Evolutionary conservation across 1,140 invertebrate genomes (phyloP).

Genomic region (Neodiprion virginianus): DNA sequence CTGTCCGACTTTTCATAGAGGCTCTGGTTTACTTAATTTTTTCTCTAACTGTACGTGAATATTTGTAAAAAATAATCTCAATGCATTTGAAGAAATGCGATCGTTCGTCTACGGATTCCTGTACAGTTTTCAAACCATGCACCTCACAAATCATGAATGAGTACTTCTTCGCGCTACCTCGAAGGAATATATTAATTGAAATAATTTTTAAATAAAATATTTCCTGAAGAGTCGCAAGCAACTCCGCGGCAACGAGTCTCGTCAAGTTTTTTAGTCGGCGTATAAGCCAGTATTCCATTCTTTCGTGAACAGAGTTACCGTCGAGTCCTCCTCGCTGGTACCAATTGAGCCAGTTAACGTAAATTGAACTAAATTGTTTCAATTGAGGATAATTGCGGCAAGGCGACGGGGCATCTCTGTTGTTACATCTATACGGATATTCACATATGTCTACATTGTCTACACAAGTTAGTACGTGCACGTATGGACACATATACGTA

Average conservation of each 20-base stretch:
- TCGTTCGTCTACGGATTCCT: too few species aligned
- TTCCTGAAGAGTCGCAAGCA: neutral
- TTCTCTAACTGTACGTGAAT: neutral
- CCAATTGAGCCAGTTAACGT: conserved; percentile 58
- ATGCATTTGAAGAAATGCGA: too few species aligned
- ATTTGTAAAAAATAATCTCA: too few species aligned
- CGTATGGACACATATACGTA: too few species aligned
- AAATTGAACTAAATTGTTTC: conserved; percentile 59
- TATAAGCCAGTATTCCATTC: neutral
- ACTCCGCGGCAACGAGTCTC: neutral
- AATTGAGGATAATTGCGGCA: conserved; percentile 44
- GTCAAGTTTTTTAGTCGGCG: neutral
- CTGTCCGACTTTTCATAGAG: neutral
- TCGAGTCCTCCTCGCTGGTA: conserved; percentile 49
- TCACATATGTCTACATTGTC: neutral
- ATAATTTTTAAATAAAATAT: neutral
- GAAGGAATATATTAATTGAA: neutral
- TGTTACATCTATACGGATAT: conserved; percentile 10
- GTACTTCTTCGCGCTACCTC: neutral
- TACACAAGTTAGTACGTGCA: neutral
- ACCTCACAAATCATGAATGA: too few species aligned
- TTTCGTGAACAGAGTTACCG: neutral
- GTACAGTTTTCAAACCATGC: too few species aligned
- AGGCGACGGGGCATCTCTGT: conserved; percentile 56
- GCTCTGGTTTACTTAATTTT: neutral